Base-by-base conservation (phyloP, 2,888 invertebrate genomes). In the Meiosimyza decipiens region DNA sequence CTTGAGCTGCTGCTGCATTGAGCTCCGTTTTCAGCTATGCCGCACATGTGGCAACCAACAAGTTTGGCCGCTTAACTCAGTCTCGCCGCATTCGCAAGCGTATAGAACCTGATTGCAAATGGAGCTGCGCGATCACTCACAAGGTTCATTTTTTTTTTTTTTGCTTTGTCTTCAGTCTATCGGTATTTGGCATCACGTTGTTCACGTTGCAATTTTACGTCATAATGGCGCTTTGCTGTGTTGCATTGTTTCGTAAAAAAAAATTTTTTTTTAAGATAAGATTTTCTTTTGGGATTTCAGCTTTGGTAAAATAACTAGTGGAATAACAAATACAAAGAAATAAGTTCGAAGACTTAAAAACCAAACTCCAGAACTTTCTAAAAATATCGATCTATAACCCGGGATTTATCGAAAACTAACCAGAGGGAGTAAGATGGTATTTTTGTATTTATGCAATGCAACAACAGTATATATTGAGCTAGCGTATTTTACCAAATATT, bases 151-250 rank as follows among this genome's bases (percentile, higher is more conserved):
- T 15, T n/a, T 16, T 15, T 22, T n/a, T n/a, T 7, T 16, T 3
- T 22, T n/a, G n/a, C n/a, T n/a, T 15, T 60, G 4, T 28, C 47
- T n/a, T 13, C 15, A 50, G 12, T 49, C 18, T n/a, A 16, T 47
- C 15, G 15, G 50, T 18, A 16, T 11, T 22, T 15, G 55, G 16
- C 55, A n/a, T 55, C 55, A 55, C 55, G 55, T 55, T 55, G 55
- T 55, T 55, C 55, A 55, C 55, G 55, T 55, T 16, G 55, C 55
- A 22, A 55, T 55, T 40, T 55, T 55, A 55, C 55, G 55, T 55
- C 55, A 55, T 55, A 55, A 55, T 55, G 55, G 55, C 55, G 55
- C 55, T 55, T 16, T 18, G 55, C 55, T 22, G 18, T 22, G 55
- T 55, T 55, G 55, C 55, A 55, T 11, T 22, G 55, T 11, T 22